A percentile compares a stretch with the other conserved stretches of the same genome.
phyloP scores from a whole-genome alignment of 1,140 invertebrate genomes.

The Apis dorsata region DNA sequence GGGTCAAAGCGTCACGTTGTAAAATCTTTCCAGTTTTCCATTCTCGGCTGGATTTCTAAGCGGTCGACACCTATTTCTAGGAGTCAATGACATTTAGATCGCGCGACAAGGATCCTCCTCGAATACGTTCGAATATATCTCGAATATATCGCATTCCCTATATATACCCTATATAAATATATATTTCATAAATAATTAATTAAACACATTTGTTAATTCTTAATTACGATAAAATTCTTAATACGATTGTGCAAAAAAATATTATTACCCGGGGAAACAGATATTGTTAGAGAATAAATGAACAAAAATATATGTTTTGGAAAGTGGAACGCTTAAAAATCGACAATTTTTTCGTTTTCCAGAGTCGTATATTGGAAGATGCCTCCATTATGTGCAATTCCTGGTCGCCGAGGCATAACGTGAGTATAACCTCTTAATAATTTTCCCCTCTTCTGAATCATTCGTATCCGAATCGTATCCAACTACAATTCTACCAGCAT shows the following conservation, averaged over 20 bases:
- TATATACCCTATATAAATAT: background rate
- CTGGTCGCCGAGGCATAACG: conserved; percentile 92
- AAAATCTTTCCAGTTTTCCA: conserved; percentile 31
- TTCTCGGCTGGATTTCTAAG: conserved; percentile 20
- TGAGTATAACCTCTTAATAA: conserved; percentile 80
- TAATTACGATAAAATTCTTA: background rate
- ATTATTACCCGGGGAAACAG: no score
- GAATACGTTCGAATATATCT: background rate
- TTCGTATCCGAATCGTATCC: background rate
- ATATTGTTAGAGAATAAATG: background rate
- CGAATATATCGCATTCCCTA: background rate
- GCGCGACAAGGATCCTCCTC: background rate
- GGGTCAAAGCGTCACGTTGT: conserved; percentile 18
- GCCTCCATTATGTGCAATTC: conserved; percentile 93
- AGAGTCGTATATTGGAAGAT: conserved; percentile 93
- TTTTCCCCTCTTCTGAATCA: background rate
- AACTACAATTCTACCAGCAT: no score
- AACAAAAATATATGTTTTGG: background rate
- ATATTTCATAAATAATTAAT: background rate
- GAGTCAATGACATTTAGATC: conserved; percentile 24
- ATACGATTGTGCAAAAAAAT: background rate
- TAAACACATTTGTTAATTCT: no score
- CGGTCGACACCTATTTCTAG: conserved; percentile 14
- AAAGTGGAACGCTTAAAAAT: conserved; percentile 20
- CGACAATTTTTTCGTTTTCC: conserved; percentile 80